Evolutionary conservation across 1,140 invertebrate genomes (phyloP), one percentile per base, ranked within the genome.

Genomic region (Cydia pomonella): DNA sequence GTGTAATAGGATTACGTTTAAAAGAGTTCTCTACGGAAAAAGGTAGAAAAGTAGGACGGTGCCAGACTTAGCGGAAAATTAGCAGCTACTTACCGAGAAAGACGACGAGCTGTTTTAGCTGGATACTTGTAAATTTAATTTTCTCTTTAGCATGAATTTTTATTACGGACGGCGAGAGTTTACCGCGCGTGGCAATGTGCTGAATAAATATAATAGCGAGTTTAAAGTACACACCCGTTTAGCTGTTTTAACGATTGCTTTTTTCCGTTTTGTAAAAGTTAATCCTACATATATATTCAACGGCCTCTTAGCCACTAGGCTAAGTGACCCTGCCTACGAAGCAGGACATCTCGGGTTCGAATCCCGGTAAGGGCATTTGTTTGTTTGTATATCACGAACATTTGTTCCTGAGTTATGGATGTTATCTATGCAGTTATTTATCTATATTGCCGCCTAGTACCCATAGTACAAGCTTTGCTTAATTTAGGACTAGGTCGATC

Each of bases 1-100:
- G 74, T 72, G 63, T 86, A 85, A 84, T 84, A 72, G 80, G 84
- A 85, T 87, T 84, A 86, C 72, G 80, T 62, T 76, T 81, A 82
- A 84, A 74, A 80, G 80, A 84, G 82, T 79, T 82, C 80, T 74
- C 72, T 69, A 29, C 38, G 47, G 69, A 84, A 84, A 85, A 74
- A 74, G 63, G 73, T 53, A 53, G 72, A 47, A 72, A 86, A 82
- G 77, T 82, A 76, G 79, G 75, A 78, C 73, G 76, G 84, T 79
- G 79, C 69, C 75, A 77, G 78, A 76, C 73, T 44, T 80, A 75
- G 72, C 64, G 64, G 64, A 69, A 69, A 69, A 69, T 69, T 29
- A 33, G 64, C 64, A 69, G 64, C 29, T 33, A 29, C 27, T 29
- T 69, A 69, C 64, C n/a, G 29, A 38, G 27, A 66, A 66, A 66